Evolutionary conservation across 2,888 invertebrate species (phyloP).

Genomic region (Clepsis dumicolana): DNA sequence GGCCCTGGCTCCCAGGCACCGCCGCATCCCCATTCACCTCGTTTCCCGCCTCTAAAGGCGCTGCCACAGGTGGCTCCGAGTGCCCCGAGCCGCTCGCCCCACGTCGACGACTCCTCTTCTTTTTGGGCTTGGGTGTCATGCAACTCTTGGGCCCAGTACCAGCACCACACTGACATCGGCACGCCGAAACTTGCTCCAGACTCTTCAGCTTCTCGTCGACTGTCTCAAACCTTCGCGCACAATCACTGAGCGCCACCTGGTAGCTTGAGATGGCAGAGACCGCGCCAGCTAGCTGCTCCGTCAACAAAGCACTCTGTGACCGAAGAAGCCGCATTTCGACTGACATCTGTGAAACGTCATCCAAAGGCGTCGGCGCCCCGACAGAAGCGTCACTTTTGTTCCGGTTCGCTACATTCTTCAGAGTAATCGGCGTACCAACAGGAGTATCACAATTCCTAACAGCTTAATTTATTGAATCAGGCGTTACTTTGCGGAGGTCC

Average conservation of each 20-base stretch:
- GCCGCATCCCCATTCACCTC: no score
- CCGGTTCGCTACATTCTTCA: not conserved
- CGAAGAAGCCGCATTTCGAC: constrained; percentile 1
- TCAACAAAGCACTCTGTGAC: not conserved
- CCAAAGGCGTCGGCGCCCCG: no score
- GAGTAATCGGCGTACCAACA: constrained; percentile 6
- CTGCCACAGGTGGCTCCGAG: no score
- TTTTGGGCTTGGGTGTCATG: no score
- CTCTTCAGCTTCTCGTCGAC: not conserved
- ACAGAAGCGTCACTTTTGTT: not conserved
- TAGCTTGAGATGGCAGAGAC: constrained; percentile 1
- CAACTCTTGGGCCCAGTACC: no score
- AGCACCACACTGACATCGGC: not conserved
- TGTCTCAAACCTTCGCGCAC: not conserved
- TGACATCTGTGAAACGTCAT: not conserved
- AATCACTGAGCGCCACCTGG: not conserved
- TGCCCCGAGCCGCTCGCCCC: no score
- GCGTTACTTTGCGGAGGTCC: no score
- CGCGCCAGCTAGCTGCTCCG: constrained; percentile 1
- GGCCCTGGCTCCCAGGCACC: no score
- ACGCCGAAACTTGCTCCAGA: not conserved
- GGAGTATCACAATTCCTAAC: constrained; percentile 23
- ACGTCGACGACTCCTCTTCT: no score
- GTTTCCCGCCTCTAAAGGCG: no score
- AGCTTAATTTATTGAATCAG: no score